These are phyloP conservation scores for Burhinus bistriatus DNA, from an alignment of 2,113 vertebrate genomes.

Conservation along the genomic window DNA sequence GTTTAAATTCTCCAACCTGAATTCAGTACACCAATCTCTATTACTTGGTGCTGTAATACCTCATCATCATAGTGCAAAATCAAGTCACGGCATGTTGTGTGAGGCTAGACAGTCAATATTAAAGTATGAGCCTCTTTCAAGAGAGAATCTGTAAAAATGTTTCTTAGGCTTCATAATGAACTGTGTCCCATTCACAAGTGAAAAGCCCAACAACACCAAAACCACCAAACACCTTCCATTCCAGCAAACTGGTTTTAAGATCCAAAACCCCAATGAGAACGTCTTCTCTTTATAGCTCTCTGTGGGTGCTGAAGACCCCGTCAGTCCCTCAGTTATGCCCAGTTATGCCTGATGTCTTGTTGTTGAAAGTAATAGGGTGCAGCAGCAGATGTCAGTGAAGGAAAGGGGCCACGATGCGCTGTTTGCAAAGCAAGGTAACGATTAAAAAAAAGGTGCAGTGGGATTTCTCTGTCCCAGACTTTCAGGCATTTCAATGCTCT, in stretches of 20 bases:
- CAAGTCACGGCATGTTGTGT: neutral
- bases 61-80: neutral
- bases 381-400: neutral
- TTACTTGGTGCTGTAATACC: neutral
- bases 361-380: neutral
- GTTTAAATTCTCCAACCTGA: neutral
- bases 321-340: neutral
- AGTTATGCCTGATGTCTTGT: neutral
- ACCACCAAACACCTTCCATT: neutral
- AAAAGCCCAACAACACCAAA: neutral
- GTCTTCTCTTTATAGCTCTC: neutral
- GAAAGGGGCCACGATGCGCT: neutral
- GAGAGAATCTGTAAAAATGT: neutral
- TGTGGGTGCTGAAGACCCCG: accelerated
- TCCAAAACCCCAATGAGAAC: neutral
- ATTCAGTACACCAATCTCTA: neutral
- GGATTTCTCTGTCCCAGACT: neutral
- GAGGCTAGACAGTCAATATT: neutral
- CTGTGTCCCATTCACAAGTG: neutral
- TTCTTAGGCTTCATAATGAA: neutral
- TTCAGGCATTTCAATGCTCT: neutral
- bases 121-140: neutral
- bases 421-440: neutral
- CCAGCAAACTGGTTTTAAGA: neutral
- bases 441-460: neutral